These are phyloP conservation scores for Limosa lapponica DNA, from an alignment of 2,797 vertebrate genomes.

Conservation along the genomic window DNA sequence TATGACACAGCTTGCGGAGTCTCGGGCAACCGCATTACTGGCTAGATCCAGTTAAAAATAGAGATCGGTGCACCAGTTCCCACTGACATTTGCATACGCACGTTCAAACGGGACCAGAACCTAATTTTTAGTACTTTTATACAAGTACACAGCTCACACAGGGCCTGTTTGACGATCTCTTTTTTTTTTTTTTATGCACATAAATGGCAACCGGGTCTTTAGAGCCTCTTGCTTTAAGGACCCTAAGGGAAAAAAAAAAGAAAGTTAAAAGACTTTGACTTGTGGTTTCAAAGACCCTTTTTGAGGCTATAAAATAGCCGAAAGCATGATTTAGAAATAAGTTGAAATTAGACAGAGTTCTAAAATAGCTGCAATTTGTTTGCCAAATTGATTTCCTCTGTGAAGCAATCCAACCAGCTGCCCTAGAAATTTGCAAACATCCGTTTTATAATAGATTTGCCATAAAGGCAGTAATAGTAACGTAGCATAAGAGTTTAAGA, in stretches of 20 bases:
- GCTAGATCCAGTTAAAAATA: accelerated
- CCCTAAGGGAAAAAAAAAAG: background rate
- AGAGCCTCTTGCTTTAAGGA: background rate
- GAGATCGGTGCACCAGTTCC: accelerated
- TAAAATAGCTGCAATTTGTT: conserved; percentile 34
- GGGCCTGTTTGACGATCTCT: background rate
- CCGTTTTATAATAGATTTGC: background rate
- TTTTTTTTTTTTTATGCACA: accelerated
- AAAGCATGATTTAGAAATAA: background rate
- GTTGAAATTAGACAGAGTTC: background rate
- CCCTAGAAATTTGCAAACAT: background rate
- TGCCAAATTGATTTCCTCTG: conserved; percentile 1
- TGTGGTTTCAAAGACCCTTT: background rate
- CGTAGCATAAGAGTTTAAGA: background rate
- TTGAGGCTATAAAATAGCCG: background rate
- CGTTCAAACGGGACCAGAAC: background rate
- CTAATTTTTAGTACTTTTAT: accelerated
- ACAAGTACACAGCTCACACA: accelerated
- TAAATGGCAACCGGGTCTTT: background rate
- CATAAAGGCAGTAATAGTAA: background rate
- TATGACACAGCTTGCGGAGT: accelerated
- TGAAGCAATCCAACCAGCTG: background rate
- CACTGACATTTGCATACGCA: accelerated
- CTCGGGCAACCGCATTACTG: accelerated
- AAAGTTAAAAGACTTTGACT: background rate